Evolutionary conservation across 2,113 vertebrate species (phyloP).

Genomic region (Trichechus manatus): DNA sequence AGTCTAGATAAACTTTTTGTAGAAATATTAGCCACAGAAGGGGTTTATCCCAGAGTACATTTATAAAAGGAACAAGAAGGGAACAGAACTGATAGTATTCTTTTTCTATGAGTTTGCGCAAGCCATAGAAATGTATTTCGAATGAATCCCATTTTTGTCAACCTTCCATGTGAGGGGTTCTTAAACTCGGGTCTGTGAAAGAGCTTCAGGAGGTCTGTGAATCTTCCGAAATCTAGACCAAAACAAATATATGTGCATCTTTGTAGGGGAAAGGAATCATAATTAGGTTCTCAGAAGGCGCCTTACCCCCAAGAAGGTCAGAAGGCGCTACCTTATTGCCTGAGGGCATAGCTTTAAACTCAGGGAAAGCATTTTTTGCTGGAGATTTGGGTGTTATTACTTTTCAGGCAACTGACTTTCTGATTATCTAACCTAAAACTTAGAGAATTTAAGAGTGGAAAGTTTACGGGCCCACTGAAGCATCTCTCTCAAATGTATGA

Average conservation of each 20-base stretch:
- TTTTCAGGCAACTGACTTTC: neutral
- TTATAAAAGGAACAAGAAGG: neutral
- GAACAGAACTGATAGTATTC: neutral
- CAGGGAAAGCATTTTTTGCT: neutral
- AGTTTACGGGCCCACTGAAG: neutral
- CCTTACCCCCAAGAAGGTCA: neutral
- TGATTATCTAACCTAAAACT: conserved; percentile 25
- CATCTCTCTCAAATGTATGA: neutral
- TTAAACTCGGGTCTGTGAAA: neutral
- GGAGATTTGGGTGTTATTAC: neutral
- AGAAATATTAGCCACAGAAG: conserved; percentile 27
- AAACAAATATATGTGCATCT: neutral
- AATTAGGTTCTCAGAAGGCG: neutral
- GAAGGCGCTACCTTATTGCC: neutral
- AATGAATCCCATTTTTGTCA: neutral
- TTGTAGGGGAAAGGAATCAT: neutral
- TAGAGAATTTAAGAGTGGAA: neutral
- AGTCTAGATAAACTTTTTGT: neutral
- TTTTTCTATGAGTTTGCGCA: conserved; percentile 20
- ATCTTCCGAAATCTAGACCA: neutral
- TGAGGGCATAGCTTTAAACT: neutral
- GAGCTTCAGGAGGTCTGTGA: neutral
- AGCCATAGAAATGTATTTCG: neutral
- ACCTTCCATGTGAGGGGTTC: neutral
- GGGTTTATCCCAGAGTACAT: neutral